Evolutionary conservation across 23 tunicate species (phyloP).

Genomic region (Phallusia fumigata): DNA sequence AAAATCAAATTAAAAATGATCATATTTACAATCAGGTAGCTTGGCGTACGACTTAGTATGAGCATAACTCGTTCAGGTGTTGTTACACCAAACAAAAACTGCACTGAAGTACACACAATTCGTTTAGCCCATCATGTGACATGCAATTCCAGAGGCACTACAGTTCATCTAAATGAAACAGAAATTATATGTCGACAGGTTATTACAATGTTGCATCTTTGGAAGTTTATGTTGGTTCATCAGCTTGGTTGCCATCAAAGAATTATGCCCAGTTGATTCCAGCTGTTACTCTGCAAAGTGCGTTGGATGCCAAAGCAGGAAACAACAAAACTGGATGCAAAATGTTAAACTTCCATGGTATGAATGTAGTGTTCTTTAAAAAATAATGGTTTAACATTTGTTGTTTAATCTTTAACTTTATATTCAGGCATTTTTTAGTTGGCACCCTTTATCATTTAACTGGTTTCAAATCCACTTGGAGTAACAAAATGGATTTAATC

Average conservation of each 20-base stretch:
- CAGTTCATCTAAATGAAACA: no score
- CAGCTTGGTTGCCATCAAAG: slow-evolving; percentile 31
- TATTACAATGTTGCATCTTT: slow-evolving; percentile 54
- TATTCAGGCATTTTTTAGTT: no score
- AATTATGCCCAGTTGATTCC: slow-evolving; percentile 31
- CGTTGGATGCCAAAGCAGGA: slow-evolving; percentile 54
- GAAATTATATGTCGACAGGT: slow-evolving; percentile 28
- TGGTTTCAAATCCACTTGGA: neutral
- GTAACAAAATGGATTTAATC: no score
- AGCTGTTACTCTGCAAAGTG: slow-evolving; percentile 41
- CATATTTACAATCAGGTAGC: no score
- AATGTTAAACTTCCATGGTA: slow-evolving; percentile 70
- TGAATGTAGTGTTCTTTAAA: no score
- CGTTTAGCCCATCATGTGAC: neutral
- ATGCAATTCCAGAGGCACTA: neutral
- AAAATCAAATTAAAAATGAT: no score
- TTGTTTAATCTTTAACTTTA: no score
- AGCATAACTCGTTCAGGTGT: no score
- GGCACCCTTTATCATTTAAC: neutral
- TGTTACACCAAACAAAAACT: no score
- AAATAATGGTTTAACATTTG: no score
- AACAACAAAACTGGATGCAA: slow-evolving; percentile 71
- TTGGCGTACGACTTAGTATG: no score
- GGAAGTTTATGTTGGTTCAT: slow-evolving; percentile 50
- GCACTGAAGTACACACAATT: no score